Conservation (phyloP, 1,140 invertebrate genomes). For the Apis laboriosa region DNA sequence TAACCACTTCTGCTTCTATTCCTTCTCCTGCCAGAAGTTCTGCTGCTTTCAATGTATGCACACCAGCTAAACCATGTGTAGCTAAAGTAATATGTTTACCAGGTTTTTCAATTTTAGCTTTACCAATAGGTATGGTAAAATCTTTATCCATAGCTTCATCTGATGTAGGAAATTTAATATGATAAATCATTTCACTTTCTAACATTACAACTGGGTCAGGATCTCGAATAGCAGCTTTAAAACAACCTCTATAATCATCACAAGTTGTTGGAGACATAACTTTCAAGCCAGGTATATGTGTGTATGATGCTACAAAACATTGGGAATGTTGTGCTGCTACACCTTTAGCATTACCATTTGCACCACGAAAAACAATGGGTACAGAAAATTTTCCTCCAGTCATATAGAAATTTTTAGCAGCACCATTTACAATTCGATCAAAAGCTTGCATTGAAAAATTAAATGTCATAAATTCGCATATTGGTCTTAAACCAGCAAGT, state of each 20-base stretch:
- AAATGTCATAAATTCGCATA: constrained; percentile 92
- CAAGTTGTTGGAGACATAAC: constrained; percentile 86
- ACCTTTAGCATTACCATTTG: constrained; percentile 87
- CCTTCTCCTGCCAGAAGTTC: constrained; percentile 82
- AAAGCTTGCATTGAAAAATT: constrained; percentile 92
- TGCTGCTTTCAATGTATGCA: constrained; percentile 85
- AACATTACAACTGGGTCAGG: constrained; percentile 86
- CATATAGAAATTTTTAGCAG: constrained; percentile 87
- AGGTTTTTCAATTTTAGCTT: constrained; percentile 87
- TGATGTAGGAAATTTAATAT: constrained; percentile 68
- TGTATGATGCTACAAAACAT: constrained; percentile 88
- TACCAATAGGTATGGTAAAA: constrained; percentile 88
- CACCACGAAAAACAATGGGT: constrained; percentile 89
- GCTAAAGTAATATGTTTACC: constrained; percentile 87
- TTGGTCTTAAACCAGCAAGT: constrained; percentile 87
- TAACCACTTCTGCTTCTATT: constrained; percentile 87
- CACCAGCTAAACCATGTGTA: constrained; percentile 80
- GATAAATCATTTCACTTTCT: constrained; percentile 89
- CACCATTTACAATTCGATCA: constrained; percentile 88
- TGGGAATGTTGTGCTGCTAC: constrained; percentile 90
- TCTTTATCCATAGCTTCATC: constrained; percentile 85
- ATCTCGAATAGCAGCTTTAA: constrained; percentile 87
- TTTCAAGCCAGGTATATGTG: constrained; percentile 87
- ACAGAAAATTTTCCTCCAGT: constrained; percentile 85
- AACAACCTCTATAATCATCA: constrained; percentile 86